phyloP scores from a whole-genome alignment of 1,140 invertebrate genomes.

The Akabosia matsudoensis region DNA sequence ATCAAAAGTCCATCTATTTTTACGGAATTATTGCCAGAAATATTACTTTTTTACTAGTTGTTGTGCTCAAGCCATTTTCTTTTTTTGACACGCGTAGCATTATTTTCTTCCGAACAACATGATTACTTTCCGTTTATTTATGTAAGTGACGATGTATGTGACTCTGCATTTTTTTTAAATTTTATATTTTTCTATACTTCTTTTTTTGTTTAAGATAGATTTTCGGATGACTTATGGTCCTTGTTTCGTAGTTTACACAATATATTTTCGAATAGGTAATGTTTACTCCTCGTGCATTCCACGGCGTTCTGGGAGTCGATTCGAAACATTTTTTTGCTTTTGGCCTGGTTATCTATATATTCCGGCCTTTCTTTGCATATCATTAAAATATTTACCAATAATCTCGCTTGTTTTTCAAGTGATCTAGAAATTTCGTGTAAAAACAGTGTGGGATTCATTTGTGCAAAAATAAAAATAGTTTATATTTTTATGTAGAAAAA shows the following conservation, averaged over 20 bases:
- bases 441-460: background rate
- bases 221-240: no score
- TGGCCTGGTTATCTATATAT: no score
- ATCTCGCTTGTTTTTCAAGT: background rate
- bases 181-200: background rate
- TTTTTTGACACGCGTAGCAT: background rate
- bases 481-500: background rate
- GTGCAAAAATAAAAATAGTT: background rate
- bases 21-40: no score
- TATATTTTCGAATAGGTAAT: no score
- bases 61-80: background rate
- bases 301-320: no score
- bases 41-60: no score
- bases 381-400: no score
- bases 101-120: background rate
- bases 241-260: no score
- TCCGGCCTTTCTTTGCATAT: no score
- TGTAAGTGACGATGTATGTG: constrained; percentile 14
- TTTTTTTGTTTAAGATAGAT: background rate
- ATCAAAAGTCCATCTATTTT: no score
- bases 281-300: no score
- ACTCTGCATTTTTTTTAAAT: background rate
- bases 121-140: constrained; percentile 1
- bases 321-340: no score
- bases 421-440: background rate